These are phyloP conservation scores for Oncopeltus fasciatus DNA, from an alignment of 1,140 invertebrate genomes.

Conservation along the genomic window DNA sequence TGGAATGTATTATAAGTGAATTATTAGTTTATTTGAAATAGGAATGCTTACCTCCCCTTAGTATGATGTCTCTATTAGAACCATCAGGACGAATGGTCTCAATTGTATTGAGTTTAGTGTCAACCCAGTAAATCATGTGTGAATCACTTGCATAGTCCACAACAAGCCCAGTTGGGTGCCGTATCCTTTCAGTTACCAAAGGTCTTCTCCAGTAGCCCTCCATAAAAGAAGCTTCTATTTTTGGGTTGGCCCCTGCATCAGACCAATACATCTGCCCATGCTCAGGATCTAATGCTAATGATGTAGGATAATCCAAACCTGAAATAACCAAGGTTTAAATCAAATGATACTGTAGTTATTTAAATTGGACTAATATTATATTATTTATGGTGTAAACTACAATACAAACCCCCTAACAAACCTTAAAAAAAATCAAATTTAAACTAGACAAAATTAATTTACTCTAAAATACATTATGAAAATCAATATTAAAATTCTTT, in stretches of 20 bases:
- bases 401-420: too few relatives aligned
- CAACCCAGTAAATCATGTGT: constrained; percentile 86
- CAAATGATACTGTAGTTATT: too few relatives aligned
- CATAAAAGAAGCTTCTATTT: constrained; percentile 89
- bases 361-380: too few relatives aligned
- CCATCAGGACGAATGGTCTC: constrained; percentile 80
- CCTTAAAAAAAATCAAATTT: too few relatives aligned
- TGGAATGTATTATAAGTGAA: too few relatives aligned
- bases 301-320: constrained; percentile 65
- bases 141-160: constrained; percentile 75
- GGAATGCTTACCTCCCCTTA: constrained; percentile 47
- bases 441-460: too few relatives aligned
- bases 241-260: constrained; percentile 65
- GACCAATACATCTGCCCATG: constrained; percentile 77
- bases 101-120: constrained; percentile 84
- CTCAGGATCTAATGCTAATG: constrained; percentile 76
- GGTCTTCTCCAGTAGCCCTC: constrained; percentile 74
- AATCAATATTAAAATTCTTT: too few relatives aligned
- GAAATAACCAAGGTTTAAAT: constrained; percentile 42
- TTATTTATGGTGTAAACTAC: too few relatives aligned
- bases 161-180: constrained; percentile 71
- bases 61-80: constrained; percentile 51
- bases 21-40: too few relatives aligned
- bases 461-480: too few relatives aligned
- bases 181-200: constrained; percentile 61